Conservation (phyloP, 2,113 vertebrate species). For the Osmerus eperlanus region DNA sequence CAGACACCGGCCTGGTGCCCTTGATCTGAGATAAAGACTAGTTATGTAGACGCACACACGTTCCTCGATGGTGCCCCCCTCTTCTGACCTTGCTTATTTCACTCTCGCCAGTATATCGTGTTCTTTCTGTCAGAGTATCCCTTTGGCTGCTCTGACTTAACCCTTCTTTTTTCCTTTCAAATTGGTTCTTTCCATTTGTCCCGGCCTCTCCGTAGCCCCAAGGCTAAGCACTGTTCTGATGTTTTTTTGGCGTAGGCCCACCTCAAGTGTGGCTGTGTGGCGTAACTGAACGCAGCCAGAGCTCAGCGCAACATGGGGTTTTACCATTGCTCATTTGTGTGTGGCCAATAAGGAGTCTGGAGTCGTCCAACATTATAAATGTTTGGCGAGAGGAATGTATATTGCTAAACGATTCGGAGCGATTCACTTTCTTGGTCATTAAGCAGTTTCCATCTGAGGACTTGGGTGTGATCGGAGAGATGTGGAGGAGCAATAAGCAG, state of each 20-base stretch:
- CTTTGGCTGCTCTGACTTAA: too few relatives aligned
- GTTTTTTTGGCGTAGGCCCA: too few relatives aligned
- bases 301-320: background rate
- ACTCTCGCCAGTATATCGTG: too few relatives aligned
- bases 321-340: background rate
- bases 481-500: slow-evolving; percentile 36
- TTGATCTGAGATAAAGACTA: too few relatives aligned
- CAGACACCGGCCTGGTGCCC: too few relatives aligned
- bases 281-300: background rate
- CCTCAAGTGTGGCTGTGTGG: background rate
- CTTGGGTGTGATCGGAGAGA: slow-evolving; percentile 34
- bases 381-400: slow-evolving; percentile 14
- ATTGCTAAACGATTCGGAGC: slow-evolving; percentile 27
- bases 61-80: too few relatives aligned
- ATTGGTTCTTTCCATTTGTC: too few relatives aligned
- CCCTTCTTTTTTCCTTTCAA: too few relatives aligned
- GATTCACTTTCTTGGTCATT: slow-evolving; percentile 39
- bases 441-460: slow-evolving; percentile 39
- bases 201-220: too few relatives aligned
- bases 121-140: too few relatives aligned
- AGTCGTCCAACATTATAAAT: slow-evolving; percentile 3
- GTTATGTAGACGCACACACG: too few relatives aligned
- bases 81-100: too few relatives aligned
- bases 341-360: background rate
- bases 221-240: background rate